Percentiles rank a stretch among this genome's conserved stretches.
These are phyloP conservation scores for Drosophila sp. DNA, from an alignment of 1,140 invertebrate species.

Conservation along the genomic window DNA sequence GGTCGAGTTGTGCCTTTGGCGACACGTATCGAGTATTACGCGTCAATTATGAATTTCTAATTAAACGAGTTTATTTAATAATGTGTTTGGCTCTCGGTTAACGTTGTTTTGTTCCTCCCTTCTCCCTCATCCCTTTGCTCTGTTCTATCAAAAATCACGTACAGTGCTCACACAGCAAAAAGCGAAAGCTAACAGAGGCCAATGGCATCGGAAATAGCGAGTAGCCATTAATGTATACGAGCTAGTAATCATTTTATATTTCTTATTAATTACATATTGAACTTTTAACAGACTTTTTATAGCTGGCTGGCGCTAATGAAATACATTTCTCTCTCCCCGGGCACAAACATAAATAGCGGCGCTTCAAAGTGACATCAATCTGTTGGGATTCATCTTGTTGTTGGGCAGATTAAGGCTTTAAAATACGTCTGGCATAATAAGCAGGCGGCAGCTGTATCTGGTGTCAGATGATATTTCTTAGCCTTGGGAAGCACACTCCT, in stretches of 20 bases:
- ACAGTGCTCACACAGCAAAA: conserved; percentile 52
- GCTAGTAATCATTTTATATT: conserved; percentile 40
- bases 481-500: neutral
- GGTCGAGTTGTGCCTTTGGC: conserved; percentile 24
- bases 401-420: neutral
- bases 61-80: conserved; percentile 54
- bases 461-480: neutral
- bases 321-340: neutral
- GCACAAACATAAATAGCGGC: conserved; percentile 8
- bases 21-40: conserved; percentile 56
- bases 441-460: conserved; percentile 12
- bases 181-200: conserved; percentile 72
- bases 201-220: conserved; percentile 64
- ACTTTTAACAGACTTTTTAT: conserved; percentile 5
- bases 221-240: conserved; percentile 26
- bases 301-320: conserved; percentile 14
- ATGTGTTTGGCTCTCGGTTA: neutral
- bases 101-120: neutral
- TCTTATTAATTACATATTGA: conserved; percentile 47
- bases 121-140: conserved; percentile 4
- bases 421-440: conserved; percentile 55
- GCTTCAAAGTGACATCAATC: conserved; percentile 38
- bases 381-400: conserved; percentile 45
- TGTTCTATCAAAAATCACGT: conserved; percentile 73
- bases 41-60: conserved; percentile 81